Evolutionary conservation across 1,140 invertebrate genomes (phyloP).

Genomic region (Drosophila teissieri): DNA sequence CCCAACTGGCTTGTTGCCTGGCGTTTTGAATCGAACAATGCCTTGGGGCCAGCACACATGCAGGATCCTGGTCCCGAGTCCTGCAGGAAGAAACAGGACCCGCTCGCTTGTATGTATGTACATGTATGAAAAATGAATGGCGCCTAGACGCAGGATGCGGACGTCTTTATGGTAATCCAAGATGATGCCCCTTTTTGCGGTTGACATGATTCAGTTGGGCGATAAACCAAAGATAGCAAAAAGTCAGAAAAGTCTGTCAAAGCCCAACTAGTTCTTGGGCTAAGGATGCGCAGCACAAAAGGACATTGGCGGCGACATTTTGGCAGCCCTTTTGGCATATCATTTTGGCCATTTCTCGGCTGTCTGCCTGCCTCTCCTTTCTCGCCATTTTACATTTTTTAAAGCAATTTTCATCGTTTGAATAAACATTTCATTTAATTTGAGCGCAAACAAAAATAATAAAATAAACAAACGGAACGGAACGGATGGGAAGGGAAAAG

Average conservation of each 20-base stretch:
- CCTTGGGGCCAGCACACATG: slow-evolving; percentile 54
- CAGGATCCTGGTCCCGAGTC: slow-evolving; percentile 22
- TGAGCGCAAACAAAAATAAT: slow-evolving; percentile 71
- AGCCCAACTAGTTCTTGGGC: slow-evolving; percentile 48
- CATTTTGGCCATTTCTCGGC: slow-evolving; percentile 46
- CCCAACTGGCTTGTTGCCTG: slow-evolving; percentile 39
- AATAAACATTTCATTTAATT: slow-evolving; percentile 83
- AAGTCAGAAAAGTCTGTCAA: slow-evolving; percentile 78
- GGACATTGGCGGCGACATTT: slow-evolving; percentile 68
- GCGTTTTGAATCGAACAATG: slow-evolving; percentile 75
- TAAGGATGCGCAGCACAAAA: slow-evolving; percentile 46
- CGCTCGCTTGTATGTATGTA: slow-evolving; percentile 35
- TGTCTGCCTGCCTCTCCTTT: slow-evolving; percentile 7
- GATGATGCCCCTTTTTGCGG: slow-evolving; percentile 71
- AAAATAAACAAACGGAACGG: slow-evolving; percentile 67
- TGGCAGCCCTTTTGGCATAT: slow-evolving; percentile 72
- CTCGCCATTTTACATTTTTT: slow-evolving; percentile 22
- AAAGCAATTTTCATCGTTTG: slow-evolving; percentile 80
- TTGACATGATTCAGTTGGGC: slow-evolving; percentile 80
- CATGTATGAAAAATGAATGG: slow-evolving; percentile 77
- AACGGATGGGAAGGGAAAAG: slow-evolving; percentile 20
- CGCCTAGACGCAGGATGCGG: slow-evolving; percentile 53
- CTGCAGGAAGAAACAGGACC: slow-evolving; percentile 29
- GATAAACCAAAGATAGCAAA: slow-evolving; percentile 77
- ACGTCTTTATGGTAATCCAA: slow-evolving; percentile 81